These are phyloP conservation scores for Diacarnus erythraeanus DNA, from an alignment of 37 sponge, comb jelly and placozoan species.

Conservation along the genomic window DNA sequence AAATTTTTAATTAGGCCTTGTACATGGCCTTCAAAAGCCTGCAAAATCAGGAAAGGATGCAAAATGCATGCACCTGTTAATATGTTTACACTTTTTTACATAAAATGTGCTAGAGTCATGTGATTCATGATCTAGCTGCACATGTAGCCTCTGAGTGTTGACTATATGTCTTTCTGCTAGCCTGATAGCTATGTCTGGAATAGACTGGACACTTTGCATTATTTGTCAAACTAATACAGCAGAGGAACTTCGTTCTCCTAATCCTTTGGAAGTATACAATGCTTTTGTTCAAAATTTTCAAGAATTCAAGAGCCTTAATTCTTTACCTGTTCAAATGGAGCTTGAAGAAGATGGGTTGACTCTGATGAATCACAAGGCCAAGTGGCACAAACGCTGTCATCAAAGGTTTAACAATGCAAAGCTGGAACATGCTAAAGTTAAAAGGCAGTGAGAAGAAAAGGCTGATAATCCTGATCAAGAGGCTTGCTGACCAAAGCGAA, in stretches of 20 bases:
- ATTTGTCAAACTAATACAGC: neutral
- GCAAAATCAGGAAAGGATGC: neutral
- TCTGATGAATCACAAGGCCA: neutral
- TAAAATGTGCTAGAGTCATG: too few relatives aligned
- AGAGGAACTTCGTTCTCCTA: slow-evolving; percentile 2
- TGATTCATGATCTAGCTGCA: too few relatives aligned
- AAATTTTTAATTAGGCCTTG: neutral
- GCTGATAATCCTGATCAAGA: neutral
- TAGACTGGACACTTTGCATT: neutral
- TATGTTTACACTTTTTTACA: too few relatives aligned
- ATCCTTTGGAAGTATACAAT: neutral
- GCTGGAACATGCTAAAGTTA: neutral
- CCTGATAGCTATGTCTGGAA: slow-evolving; percentile 4
- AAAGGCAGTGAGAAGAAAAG: neutral
- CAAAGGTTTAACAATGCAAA: neutral
- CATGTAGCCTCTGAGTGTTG: too few relatives aligned
- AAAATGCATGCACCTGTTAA: too few relatives aligned
- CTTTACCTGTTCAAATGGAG: neutral
- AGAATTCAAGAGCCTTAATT: neutral
- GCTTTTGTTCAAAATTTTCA: neutral
- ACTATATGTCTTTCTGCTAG: too few relatives aligned
- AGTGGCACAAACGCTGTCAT: neutral
- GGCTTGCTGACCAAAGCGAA: neutral
- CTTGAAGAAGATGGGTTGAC: neutral
- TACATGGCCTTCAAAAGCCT: neutral